Base-by-base conservation (phyloP, 2,113 vertebrate genomes). In the Scomber japonicus region DNA sequence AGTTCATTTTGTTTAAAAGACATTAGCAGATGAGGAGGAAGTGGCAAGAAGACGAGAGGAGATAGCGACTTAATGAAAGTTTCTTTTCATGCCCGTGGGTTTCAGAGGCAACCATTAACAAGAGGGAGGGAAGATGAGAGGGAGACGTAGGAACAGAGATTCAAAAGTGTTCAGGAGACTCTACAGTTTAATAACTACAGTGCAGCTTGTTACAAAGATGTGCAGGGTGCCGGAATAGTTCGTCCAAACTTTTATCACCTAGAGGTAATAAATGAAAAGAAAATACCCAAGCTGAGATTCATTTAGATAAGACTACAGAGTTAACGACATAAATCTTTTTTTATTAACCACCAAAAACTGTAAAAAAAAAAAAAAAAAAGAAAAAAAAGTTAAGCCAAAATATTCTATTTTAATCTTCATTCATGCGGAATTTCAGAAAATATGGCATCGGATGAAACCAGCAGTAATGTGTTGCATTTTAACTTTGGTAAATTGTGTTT, bases 1-100 rank as follows among this genome's bases (percentile, higher is more conserved):
- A 86, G 79, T 91, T 90, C 44, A 87, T 87, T 90, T 86, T 86
- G 80, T 85, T 85, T 78, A 76, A 91, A 85, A 84, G 64, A 83
- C 78, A 81, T 88, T 78, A 85, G 78, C 71, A 73, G 78, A 76
- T 44, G 71, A 68, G 35, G 62, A 80, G 48, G 59, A 85, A 80
- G 81, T 69, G 57, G 76, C 13, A 59, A 75, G 63, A 63, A 89
- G 72, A 61, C 64, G 55, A 79, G 76, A 51, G 61, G 59, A 91
- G 86, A 86, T 84, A 85, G 77, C 35, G 16, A 80, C 71, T 83
- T 84, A 91, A 92, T 89, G 83, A 87, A 87, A 89, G 73, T 85
- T 85, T 80, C 74, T 53, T 84, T 71, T 79, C 78, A 73, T 82
- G 68, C 75, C 81, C 64, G 9, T 0, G 17, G 71, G 81, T 88